Evolutionary conservation across 2,113 vertebrate species (phyloP), one percentile per base, ranked within the genome.

Genomic region (Lagopus muta): DNA sequence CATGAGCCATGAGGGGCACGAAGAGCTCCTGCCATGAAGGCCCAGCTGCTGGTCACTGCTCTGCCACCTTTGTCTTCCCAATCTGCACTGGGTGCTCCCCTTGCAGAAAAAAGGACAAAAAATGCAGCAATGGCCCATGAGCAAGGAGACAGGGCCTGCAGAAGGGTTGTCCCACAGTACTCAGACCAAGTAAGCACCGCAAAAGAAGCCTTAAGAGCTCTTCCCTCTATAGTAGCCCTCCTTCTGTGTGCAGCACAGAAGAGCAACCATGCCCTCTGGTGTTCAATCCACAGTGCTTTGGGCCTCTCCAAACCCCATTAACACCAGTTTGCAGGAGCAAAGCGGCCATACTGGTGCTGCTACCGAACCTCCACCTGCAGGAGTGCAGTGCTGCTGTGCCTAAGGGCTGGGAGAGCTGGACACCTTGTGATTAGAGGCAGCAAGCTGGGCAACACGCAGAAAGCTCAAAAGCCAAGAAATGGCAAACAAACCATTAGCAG

Each of bases 191-290:
- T 27, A 71, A 83, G 43, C 42, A 43, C 50, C 38, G 47, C 25
- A 15, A 25, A 86, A 73, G 62, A 11, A 14, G 36, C 58, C 18
- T 1, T 3, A n/a, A 47, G 27, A 91, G 66, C 70, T 77, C 55
- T 0, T 32, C 20, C 42, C 48, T 40, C 48, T 13, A 13, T 32
- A 32, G 38, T 32, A 64, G 21, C 30, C 24, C 22, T 43, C 21
- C 12, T 43, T 16, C 9, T 34, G 30, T 7, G 3, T 2, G 21
- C 9, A 52, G 16, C 32, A 50, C 19, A 77, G 0, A 90, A 60
- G 95, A 91, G 47, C 40, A 1, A 91, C 74, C 52, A 0, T 92
- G 84, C 96, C 96, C 95, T 87, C 96, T 97, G 92, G 75, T 86
- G 95, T 97, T 95, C 94, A 91, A 88, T 34, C 19, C 58, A 42